Evolutionary conservation across 2,888 invertebrate species (phyloP), one percentile per base, ranked within the genome.

Genomic region (Thyatira batis): DNA sequence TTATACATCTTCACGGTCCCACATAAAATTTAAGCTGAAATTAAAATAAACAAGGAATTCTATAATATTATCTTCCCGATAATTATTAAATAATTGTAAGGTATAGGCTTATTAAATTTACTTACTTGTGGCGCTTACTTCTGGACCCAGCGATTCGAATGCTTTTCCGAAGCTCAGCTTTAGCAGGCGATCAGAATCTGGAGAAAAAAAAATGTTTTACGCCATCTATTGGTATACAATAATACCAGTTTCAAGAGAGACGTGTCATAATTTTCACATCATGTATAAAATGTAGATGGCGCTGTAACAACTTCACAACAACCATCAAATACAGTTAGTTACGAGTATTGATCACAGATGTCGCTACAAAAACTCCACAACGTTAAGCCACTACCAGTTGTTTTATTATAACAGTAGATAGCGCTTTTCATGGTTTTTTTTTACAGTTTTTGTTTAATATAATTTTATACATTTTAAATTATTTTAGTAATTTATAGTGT

Each of bases 81-180:
- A n/a, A n/a, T n/a, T n/a, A n/a, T n/a, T n/a, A n/a, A n/a, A n/a
- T n/a, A n/a, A n/a, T n/a, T n/a, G 28, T 28, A 28, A 4, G 8
- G 27, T 28, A 28, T 4, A 6, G 10, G 9, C 2, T 10, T 9
- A 27, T 63, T 72, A 55, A 69, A 64, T 54, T 46, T 66, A 94
- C 95, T 95, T 93, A 95, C 95, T 94, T 85, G 95, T 95, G 74
- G 95, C 95, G 89, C 95, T 95, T 74, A 95, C 95, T 92, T 94
- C 95, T 30, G 95, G 95, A 60, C 95, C 95, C 56, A 94, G 93
- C 71, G 94, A 94, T 73, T 94, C 92, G 78, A 87, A 92, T 33
- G 88, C 92, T 82, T 89, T 92, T 60, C 85, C 93, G 66, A 88
- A 93, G 81, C 93, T 92, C 56, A 93, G 66, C 70, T 90, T 92